Evolutionary conservation across 2,113 vertebrate species (phyloP), one percentile per base, ranked within the genome.

Genomic region (Arizona elegans): DNA sequence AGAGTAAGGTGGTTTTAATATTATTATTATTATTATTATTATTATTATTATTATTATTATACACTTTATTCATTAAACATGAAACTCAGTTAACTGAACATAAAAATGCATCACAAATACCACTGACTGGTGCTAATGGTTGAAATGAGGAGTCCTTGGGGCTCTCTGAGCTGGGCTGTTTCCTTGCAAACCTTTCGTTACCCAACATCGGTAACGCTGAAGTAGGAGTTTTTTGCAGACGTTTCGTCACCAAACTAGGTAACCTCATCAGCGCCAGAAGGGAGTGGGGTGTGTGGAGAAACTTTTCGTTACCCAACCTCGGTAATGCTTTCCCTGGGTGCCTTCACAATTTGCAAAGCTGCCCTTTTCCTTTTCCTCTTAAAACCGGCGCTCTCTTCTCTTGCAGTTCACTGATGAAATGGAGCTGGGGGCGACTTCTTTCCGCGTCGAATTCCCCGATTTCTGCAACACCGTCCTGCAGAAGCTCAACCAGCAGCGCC

Each of bases 381-480:
- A 19, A 26, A 95, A 88, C 93, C 85, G 9, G 38, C 86, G 59
- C 54, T 95, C n/a, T 94, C 93, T 86, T 96, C 91, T 95, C 38
- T n/a, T 91, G 97, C 97, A 38, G 95, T 97, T 97, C 94, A 95
- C 96, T 96, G 97, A 97, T 97, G 97, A 97, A 95, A 98, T 98
- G 98, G 98, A 98, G 97, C 97, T 98, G 95, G 98, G 98, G 93
- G 97, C 97, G 92, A 98, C 97, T 95, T 98, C 98, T 96, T 98
- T 98, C 97, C 98, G 98, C 96, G 98, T 99, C 94, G 98, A 98
- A 91, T 98, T 99, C 97, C 98, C 98, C 62, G 98, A 98, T 96
- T 99, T 99, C 96, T 98, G 98, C 88, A 98, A 97, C 95, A 98
- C 98, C 95, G 97, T 99, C 93, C 96, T 99, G 92, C 98, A 98